A percentile compares a stretch with the other conserved stretches of the same genome.
phyloP scores from a whole-genome alignment of 92 coral and sea anemone species.

The Galaxea fascicularis region DNA sequence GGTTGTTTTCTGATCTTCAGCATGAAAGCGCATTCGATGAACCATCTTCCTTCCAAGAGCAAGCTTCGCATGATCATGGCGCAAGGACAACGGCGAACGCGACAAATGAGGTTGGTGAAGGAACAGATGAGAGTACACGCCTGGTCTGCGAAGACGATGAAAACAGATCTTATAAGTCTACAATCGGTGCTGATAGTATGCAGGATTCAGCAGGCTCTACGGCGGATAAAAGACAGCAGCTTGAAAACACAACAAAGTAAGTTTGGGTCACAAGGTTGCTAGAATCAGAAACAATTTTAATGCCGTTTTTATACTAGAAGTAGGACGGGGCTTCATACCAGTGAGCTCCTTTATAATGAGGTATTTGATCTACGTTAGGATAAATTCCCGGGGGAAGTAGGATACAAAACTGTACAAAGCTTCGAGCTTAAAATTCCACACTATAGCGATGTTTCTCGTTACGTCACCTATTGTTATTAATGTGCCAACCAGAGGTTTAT shows the following conservation, averaged over 20 bases:
- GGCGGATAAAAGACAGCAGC: slow-evolving; percentile 20
- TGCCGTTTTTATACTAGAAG: background rate
- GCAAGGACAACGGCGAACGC: too few relatives aligned
- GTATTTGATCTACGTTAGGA: too few relatives aligned
- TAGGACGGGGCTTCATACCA: too few relatives aligned
- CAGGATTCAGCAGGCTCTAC: background rate
- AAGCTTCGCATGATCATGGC: background rate
- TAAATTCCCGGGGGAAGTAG: too few relatives aligned
- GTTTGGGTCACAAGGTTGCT: background rate
- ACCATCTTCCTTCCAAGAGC: background rate
- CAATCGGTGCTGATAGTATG: background rate
- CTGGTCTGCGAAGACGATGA: slow-evolving; percentile 21
- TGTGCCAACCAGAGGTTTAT: too few relatives aligned
- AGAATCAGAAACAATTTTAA: background rate
- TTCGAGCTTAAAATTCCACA: too few relatives aligned
- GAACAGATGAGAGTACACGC: slow-evolving; percentile 6
- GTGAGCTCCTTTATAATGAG: too few relatives aligned
- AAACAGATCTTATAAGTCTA: slow-evolving; percentile 7
- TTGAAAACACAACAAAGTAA: slow-evolving; percentile 37
- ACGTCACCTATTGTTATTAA: too few relatives aligned
- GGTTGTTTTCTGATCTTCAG: background rate
- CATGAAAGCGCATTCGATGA: background rate
- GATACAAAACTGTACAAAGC: too few relatives aligned
- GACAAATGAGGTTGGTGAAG: background rate
- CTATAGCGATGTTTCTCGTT: too few relatives aligned